These are phyloP conservation scores for Ceyx cyanopectus DNA, from an alignment of 2,113 vertebrate species.

Conservation along the genomic window DNA sequence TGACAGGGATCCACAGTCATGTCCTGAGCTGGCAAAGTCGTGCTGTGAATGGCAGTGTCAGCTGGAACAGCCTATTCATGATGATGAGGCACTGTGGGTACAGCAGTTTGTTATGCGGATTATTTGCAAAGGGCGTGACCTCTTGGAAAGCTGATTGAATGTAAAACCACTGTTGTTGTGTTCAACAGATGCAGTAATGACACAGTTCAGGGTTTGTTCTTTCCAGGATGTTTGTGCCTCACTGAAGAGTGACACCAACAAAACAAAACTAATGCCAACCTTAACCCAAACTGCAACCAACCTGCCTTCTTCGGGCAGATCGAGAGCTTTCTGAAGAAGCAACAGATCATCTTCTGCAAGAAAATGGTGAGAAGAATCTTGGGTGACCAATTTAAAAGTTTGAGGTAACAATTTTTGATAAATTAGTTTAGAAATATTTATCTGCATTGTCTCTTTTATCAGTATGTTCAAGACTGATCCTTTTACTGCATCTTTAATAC, in stretches of 20 bases:
- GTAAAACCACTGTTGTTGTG: neutral
- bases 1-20: neutral
- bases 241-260: neutral
- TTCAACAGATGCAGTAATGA: neutral
- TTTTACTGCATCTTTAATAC: neutral
- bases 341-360: neutral
- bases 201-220: neutral
- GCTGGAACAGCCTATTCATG: neutral
- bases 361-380: neutral
- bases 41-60: constrained; percentile 2
- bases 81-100: neutral
- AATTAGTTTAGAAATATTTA: neutral
- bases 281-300: neutral
- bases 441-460: neutral
- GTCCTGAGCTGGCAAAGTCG: neutral
- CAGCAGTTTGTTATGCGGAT: constrained; percentile 6
- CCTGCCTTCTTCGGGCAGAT: neutral
- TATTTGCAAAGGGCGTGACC: constrained; percentile 16
- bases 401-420: neutral
- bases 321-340: neutral
- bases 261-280: neutral
- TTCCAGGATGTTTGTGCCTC: neutral
- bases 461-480: neutral
- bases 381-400: neutral
- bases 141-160: constrained; percentile 14